Conservation (phyloP, 2,888 invertebrate species). For the Gastrophysa polygoni region DNA sequence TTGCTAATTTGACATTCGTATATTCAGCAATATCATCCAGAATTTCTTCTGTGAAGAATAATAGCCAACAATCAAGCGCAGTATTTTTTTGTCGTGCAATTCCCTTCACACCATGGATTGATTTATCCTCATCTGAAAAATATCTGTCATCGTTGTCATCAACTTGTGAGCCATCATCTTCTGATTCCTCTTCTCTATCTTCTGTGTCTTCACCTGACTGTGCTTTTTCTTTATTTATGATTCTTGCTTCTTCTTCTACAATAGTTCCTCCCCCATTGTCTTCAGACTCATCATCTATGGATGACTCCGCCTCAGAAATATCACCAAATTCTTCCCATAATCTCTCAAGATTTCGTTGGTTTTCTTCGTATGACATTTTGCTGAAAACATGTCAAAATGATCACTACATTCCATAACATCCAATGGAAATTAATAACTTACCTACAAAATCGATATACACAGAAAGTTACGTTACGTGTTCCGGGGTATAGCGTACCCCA, state of each 20-base stretch:
- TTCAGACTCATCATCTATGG: too few species aligned
- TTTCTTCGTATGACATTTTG: not conserved
- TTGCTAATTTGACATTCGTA: slow-evolving; percentile 10
- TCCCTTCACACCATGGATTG: slow-evolving; percentile 18
- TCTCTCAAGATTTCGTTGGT: not conserved
- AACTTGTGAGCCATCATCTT: not conserved
- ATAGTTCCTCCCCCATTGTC: too few species aligned
- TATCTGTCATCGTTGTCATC: slow-evolving; percentile 6
- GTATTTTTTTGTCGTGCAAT: slow-evolving; percentile 10
- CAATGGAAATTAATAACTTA: slow-evolving; percentile 2
- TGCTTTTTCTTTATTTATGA: too few species aligned
- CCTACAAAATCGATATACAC: slow-evolving; percentile 2
- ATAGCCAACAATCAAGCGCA: slow-evolving; percentile 20
- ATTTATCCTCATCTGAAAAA: slow-evolving; percentile 14
- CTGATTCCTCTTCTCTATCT: not conserved
- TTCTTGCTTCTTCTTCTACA: too few species aligned
- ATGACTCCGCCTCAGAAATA: not conserved
- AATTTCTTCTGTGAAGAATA: slow-evolving; percentile 17
- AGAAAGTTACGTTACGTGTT: slow-evolving; percentile 7
- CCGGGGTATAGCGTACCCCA: slow-evolving; percentile 13
- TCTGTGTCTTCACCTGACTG: too few species aligned
- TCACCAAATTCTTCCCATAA: not conserved
- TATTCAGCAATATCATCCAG: slow-evolving; percentile 15
- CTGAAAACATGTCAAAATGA: not conserved
- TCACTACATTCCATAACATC: not conserved